Evolutionary conservation across 2,888 invertebrate species (phyloP), one percentile per base, ranked within the genome.

Genomic region (Poecilobothrus nobilitatus): DNA sequence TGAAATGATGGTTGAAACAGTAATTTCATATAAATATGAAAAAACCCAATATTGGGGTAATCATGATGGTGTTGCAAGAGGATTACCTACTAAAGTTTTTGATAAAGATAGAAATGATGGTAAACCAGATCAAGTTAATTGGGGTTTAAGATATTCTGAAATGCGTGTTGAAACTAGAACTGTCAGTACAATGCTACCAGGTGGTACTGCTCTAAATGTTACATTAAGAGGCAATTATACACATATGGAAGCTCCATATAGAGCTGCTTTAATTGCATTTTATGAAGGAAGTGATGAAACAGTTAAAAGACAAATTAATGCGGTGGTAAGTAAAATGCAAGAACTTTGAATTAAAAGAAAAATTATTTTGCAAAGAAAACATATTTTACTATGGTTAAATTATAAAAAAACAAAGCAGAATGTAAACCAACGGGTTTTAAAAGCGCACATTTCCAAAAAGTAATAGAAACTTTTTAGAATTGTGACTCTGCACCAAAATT

Each of bases 151-250:
- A 67, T 83, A 81, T 64, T 80, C 84, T 67, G 84, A 85, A 66
- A 84, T 83, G 67, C 81, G 84, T 22, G 84, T 83, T 72, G 86
- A 88, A 73, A 79, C 78, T 15, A 81, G 81, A 69, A 76, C 80
- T 63, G 84, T 90, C 21, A 86, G 88, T 76, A 85, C 88, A 71
- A 86, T 85, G 75, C 81, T 94, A 69, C 87, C 88, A 77, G 89
- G 91, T 5, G 92, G 91, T 37, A 93, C 93, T 0, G 92, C 89
- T 2, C 88, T 92, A 67, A 93, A 94, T 78, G 91, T 93, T 0
- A 91, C 91, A 0, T 84, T 94, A 21, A 84, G 84, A 67, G 93
- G 90, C 2, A 89, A 90, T 76, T 86, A 88, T 74, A 89, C 90
- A 0, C 88, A 89, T 71, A 84, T 88, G 68, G 92, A 93, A 74